Evolutionary conservation across 2,888 invertebrate genomes (phyloP).

Genomic region (Icerya purchasi): DNA sequence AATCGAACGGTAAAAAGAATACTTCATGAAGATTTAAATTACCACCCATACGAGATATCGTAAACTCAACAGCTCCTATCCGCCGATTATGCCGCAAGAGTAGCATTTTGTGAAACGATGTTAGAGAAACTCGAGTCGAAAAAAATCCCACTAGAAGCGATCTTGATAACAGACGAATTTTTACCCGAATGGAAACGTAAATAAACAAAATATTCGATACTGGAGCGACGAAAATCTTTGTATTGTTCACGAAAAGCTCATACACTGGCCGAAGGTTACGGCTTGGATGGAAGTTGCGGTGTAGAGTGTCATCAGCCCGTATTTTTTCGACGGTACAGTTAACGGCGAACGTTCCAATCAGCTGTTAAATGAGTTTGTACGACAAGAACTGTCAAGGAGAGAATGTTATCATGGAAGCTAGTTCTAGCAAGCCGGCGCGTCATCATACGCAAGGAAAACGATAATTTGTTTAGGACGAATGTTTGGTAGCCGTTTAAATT

Average conservation of each 20-base stretch:
- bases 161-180: neutral
- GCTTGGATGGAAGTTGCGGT: neutral
- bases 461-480: neutral
- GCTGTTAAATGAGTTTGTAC: neutral
- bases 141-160: too few relatives aligned
- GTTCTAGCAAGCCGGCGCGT: neutral
- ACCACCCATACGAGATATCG: neutral
- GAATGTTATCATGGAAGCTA: neutral
- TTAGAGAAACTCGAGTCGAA: neutral
- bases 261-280: neutral
- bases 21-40: neutral
- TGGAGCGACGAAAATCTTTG: neutral
- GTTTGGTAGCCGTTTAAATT: neutral
- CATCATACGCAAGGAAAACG: neutral
- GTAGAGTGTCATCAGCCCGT: neutral
- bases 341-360: neutral
- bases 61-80: too few relatives aligned
- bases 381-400: neutral
- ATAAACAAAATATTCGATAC: neutral
- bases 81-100: neutral
- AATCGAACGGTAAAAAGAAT: neutral
- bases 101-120: neutral
- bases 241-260: neutral
- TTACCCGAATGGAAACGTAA: neutral
- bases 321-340: neutral